Base-by-base conservation (phyloP, 2,113 vertebrate genomes). In the Machaerirhynchus nigripectus region DNA sequence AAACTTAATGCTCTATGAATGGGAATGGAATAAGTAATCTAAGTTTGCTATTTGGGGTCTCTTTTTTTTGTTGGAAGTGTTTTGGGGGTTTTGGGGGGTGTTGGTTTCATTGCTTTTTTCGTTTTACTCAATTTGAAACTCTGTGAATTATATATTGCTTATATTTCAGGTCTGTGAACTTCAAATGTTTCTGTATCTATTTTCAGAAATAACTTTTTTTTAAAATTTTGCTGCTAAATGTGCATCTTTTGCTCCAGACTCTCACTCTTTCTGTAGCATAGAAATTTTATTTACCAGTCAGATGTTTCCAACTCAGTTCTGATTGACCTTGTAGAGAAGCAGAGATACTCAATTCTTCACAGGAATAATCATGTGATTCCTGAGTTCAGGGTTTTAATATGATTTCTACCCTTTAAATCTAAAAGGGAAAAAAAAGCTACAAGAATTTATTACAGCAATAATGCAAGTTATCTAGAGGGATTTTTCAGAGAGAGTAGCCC, bases 21-120 rank as follows among this genome's bases (percentile, higher is more conserved):
- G 50, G 57, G 8, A 74, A 75, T 17, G 2, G 14, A 52, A 47
- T 44, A 78, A 39, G 0, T 47, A 65, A 46, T 56, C 80, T 27
- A 35, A 50, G 8, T 37, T 74, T 73, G 16, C 5, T 5, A 19
- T 50, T 31, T 13, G 18, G 17, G 50, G 15, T 2, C 31, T 56
- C 49, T 35, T 21, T 7, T 37, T 73, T 70, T 39, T 60, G 2
- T 23, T 67, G 30, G 18, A 57, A 33, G 7, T 13, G 9, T 57
- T 56, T 15, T 23, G 1, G 17, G 10, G 8, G 3, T 0, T 17
- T 57, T 18, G 4, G 18, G 4, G 23, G 13, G 4, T 4, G 5
- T 31, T 42, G 8, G 3, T 65, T 57, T 86, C 11, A 26, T 17
- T 53, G 5, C 5, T 44, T 64, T 83, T 42, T 47, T 21, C 7